These are phyloP conservation scores for Epizoanthus ramosus DNA, from an alignment of 92 coral and sea anemone genomes.

Conservation along the genomic window DNA sequence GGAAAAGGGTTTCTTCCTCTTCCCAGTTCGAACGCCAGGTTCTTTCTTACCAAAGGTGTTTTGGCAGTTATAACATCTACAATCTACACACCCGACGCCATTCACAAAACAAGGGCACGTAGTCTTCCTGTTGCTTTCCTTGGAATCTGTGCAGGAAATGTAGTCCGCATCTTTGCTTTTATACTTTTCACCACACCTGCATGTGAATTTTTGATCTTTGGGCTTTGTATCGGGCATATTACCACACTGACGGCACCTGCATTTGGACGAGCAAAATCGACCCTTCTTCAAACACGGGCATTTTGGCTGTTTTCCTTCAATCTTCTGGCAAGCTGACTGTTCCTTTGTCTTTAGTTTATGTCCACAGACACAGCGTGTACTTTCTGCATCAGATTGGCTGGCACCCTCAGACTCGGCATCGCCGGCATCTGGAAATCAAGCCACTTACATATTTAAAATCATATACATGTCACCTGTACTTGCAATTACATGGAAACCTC, in stretches of 20 bases:
- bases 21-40: neutral
- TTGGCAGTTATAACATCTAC: conserved; percentile 50
- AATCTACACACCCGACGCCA: conserved; percentile 40
- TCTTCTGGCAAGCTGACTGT: too few relatives aligned
- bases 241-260: conserved; percentile 28
- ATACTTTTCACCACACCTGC: conserved; percentile 29
- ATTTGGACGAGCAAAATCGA: too few relatives aligned
- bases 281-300: too few relatives aligned
- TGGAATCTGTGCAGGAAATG: conserved; percentile 27
- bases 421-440: too few relatives aligned
- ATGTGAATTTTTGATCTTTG: neutral
- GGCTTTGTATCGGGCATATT: neutral
- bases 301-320: too few relatives aligned
- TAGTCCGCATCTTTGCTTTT: neutral
- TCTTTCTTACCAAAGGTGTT: conserved; percentile 33
- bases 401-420: too few relatives aligned
- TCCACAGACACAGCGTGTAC: too few relatives aligned
- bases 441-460: too few relatives aligned
- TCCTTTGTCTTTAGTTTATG: too few relatives aligned
- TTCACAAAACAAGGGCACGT: conserved; percentile 50
- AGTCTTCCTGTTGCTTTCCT: conserved; percentile 37
- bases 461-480: too few relatives aligned
- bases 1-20: neutral
- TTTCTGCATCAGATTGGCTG: too few relatives aligned
- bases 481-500: too few relatives aligned